phyloP scores from a whole-genome alignment of 2,888 invertebrate genomes.

The Drosophila hamatofila region DNA sequence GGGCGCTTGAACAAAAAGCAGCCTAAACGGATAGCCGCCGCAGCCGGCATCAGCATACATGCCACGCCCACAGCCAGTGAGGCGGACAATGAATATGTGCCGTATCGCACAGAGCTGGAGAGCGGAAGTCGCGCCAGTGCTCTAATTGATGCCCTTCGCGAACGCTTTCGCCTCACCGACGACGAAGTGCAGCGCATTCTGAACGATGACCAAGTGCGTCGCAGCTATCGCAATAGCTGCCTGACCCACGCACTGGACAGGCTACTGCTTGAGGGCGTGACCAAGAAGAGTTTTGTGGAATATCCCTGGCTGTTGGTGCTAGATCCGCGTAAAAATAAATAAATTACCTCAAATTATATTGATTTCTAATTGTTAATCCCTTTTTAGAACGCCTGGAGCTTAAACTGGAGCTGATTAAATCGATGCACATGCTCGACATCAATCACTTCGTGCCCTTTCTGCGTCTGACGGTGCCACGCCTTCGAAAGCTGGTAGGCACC shows the following conservation, averaged over 20 bases:
- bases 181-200: constrained; percentile 69
- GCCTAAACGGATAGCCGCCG: constrained; percentile 4
- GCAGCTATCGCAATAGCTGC: constrained; percentile 59
- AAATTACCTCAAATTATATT: no score
- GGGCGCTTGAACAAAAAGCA: constrained; percentile 15
- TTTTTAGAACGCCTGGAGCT: constrained; percentile 72
- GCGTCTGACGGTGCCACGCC: constrained; percentile 84
- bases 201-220: constrained; percentile 70
- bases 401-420: constrained; percentile 85
- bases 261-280: constrained; percentile 72
- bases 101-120: constrained; percentile 73
- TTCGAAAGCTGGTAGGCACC: constrained; percentile 67
- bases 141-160: constrained; percentile 60
- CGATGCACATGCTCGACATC: constrained; percentile 85
- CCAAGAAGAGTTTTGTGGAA: constrained; percentile 76
- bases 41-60: constrained; percentile 36
- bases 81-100: constrained; percentile 74
- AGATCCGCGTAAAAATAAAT: constrained; percentile 66
- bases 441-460: constrained; percentile 87
- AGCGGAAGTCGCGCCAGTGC: constrained; percentile 26
- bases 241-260: constrained; percentile 61
- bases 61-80: constrained; percentile 46
- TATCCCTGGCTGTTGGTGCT: constrained; percentile 83
- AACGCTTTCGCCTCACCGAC: constrained; percentile 62
- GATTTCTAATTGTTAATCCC: background rate